phyloP scores from a whole-genome alignment of 2,113 vertebrate species.

The Scartelaos histophorus region DNA sequence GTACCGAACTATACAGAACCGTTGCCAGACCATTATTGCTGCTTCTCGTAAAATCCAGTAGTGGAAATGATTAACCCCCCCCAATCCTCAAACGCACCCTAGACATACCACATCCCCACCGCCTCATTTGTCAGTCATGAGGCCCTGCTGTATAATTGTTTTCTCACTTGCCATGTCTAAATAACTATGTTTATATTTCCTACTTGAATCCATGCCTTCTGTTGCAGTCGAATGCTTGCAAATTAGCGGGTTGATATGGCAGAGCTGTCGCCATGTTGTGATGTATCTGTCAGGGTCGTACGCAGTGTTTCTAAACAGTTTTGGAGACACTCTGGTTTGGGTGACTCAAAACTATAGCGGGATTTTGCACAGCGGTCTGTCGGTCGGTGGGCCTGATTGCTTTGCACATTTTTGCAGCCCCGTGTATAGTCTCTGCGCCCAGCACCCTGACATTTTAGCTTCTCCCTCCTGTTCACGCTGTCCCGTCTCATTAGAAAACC shows the following conservation, averaged over 20 bases:
- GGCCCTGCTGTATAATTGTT: constrained; percentile 38
- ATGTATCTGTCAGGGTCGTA: constrained; percentile 15
- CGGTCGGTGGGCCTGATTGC: constrained; percentile 28
- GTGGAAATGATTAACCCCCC: constrained; percentile 66
- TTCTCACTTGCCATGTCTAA: constrained; percentile 37
- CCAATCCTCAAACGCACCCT: constrained; percentile 37
- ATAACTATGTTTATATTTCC: constrained; percentile 42
- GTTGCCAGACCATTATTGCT: constrained; percentile 46
- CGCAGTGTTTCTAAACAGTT: constrained; percentile 22
- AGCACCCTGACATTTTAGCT: constrained; percentile 61
- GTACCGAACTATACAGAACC: constrained; percentile 20
- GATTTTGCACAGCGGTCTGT: constrained; percentile 41
- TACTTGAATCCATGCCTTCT: constrained; percentile 13
- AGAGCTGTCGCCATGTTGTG: constrained; percentile 29
- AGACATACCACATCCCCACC: constrained; percentile 29
- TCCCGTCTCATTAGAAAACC: constrained; percentile 47
- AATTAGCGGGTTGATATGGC: constrained; percentile 22
- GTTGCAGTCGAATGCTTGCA: neutral
- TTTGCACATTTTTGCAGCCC: constrained; percentile 28
- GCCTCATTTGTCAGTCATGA: constrained; percentile 49
- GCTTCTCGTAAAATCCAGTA: constrained; percentile 58
- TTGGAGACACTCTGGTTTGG: constrained; percentile 25
- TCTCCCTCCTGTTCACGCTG: constrained; percentile 49
- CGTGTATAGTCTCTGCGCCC: constrained; percentile 6
- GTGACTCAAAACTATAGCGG: constrained; percentile 50